These are phyloP conservation scores for Albula glossodonta DNA, from an alignment of 2,113 vertebrate genomes.

Conservation along the genomic window DNA sequence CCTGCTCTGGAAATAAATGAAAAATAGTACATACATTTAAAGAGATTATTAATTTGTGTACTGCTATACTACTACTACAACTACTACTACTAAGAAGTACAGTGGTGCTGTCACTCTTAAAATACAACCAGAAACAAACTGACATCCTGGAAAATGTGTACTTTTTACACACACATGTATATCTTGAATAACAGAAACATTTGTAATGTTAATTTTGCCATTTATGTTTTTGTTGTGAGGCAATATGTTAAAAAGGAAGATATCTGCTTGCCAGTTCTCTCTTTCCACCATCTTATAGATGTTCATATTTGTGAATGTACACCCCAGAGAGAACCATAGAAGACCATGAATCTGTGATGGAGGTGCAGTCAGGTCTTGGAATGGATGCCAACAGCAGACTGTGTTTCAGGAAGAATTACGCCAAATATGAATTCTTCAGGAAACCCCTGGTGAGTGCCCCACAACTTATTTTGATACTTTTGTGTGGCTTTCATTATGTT, in stretches of 20 bases:
- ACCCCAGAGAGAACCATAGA: constrained; percentile 88
- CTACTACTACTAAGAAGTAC: too few relatives aligned
- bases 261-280: background rate
- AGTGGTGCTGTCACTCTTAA: too few relatives aligned
- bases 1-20: too few relatives aligned
- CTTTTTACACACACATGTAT: too few relatives aligned
- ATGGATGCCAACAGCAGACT: constrained; percentile 87
- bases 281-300: background rate
- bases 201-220: background rate
- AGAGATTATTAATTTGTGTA: too few relatives aligned
- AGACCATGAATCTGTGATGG: constrained; percentile 90
- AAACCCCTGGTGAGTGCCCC: constrained; percentile 84
- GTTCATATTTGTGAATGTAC: constrained; percentile 24
- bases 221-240: background rate
- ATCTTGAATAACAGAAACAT: too few relatives aligned
- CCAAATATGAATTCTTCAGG: constrained; percentile 98
- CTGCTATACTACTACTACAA: too few relatives aligned
- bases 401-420: constrained; percentile 96
- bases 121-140: too few relatives aligned
- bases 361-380: constrained; percentile 86
- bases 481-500: too few relatives aligned
- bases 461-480: too few relatives aligned
- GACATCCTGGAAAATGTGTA: too few relatives aligned
- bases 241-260: background rate
- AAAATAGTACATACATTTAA: too few relatives aligned